phyloP scores from a whole-genome alignment of 2,888 invertebrate species.

The Lasioglossum lativentre region DNA sequence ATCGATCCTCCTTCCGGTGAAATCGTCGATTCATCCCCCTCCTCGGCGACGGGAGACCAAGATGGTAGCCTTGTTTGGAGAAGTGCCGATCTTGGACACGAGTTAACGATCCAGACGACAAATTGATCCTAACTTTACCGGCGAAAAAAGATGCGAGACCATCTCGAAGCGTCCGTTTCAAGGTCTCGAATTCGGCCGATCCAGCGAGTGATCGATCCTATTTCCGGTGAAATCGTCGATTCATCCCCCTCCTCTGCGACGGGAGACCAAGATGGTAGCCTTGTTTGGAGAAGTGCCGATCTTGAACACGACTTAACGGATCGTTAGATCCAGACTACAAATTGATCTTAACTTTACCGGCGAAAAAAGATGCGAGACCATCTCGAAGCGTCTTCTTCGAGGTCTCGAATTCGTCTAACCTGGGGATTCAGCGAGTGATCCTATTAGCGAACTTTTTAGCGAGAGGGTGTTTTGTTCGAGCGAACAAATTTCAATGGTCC shows the following conservation, averaged over 20 bases:
- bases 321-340: background rate
- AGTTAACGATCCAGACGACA: background rate
- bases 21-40: constrained; percentile 68
- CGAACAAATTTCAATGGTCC: background rate
- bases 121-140: background rate
- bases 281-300: background rate
- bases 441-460: background rate
- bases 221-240: constrained; percentile 69
- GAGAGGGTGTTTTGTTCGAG: too few relatives aligned
- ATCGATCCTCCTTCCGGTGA: constrained; percentile 73
- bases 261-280: background rate
- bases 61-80: background rate
- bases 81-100: background rate
- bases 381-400: background rate
- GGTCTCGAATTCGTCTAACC: too few relatives aligned
- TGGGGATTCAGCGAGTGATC: background rate
- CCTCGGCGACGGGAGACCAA: background rate
- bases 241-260: constrained; percentile 41
- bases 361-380: background rate
- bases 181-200: too few relatives aligned
- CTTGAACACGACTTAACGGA: background rate
- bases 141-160: background rate
- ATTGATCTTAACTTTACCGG: background rate
- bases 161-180: background rate
- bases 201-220: too few relatives aligned